These are phyloP conservation scores for Trichomycterus rosablanca DNA, from an alignment of 2,113 vertebrate species.

Conservation along the genomic window DNA sequence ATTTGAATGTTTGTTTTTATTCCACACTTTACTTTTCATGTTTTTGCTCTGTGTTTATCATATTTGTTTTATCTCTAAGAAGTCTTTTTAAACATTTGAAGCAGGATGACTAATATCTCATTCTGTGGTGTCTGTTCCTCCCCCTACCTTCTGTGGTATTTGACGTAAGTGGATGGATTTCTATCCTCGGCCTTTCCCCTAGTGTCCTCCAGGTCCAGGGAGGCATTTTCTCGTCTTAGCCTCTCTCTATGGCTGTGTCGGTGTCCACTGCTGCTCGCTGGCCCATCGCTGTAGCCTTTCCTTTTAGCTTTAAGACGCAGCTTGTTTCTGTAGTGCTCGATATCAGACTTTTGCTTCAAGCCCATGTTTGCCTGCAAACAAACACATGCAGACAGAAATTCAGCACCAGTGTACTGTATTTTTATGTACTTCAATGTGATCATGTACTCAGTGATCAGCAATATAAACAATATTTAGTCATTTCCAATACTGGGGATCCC, in stretches of 20 bases:
- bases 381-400: not conserved
- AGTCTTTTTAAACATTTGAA: not conserved
- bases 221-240: constrained; percentile 69
- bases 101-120: constrained; percentile 17
- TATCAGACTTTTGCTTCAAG: constrained; percentile 96
- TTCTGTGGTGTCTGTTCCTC: not conserved
- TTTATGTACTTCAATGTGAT: too few relatives aligned
- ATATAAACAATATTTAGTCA: too few relatives aligned
- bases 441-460: too few relatives aligned
- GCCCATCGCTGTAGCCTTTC: constrained; percentile 90
- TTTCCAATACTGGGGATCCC: too few relatives aligned
- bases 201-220: constrained; percentile 76
- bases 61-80: too few relatives aligned
- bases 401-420: not conserved
- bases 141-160: constrained; percentile 75
- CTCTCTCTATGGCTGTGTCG: constrained; percentile 54
- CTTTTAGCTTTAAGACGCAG: constrained; percentile 90
- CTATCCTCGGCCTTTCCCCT: constrained; percentile 82
- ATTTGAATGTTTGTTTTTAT: too few relatives aligned
- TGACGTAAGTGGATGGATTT: constrained; percentile 71
- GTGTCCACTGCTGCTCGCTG: constrained; percentile 58
- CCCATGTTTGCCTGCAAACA: constrained; percentile 78
- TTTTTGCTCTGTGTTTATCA: too few relatives aligned
- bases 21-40: too few relatives aligned
- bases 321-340: constrained; percentile 97